phyloP scores from a whole-genome alignment of 2,888 invertebrate genomes.

The Melinopterus prodromus region DNA sequence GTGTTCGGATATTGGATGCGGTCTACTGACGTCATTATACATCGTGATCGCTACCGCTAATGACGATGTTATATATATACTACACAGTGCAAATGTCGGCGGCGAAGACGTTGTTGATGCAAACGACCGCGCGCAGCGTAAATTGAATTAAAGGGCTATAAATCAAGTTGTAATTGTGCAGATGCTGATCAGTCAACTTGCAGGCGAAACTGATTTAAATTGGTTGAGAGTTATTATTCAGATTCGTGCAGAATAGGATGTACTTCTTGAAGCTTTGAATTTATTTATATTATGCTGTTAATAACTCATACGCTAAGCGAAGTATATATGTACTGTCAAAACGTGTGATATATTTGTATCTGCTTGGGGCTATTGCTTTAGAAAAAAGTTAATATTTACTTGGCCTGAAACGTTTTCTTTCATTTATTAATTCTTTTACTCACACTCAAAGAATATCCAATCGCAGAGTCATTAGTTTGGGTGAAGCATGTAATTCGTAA shows the following conservation, averaged over 20 bases:
- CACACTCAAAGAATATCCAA: too few relatives aligned
- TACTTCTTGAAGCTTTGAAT: background rate
- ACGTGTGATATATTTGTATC: too few relatives aligned
- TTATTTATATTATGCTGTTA: background rate
- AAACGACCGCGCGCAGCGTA: background rate
- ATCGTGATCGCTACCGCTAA: background rate
- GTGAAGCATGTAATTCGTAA: too few relatives aligned
- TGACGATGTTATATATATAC: background rate
- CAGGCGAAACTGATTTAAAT: background rate
- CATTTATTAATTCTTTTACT: too few relatives aligned
- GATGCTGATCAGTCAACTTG: background rate
- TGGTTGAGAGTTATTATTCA: background rate
- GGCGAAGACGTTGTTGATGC: background rate
- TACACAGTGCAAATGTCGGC: background rate
- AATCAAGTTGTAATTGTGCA: background rate
- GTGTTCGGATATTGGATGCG: conserved; percentile 7
- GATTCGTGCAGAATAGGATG: background rate
- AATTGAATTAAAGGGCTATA: background rate
- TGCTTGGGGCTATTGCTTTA: too few relatives aligned
- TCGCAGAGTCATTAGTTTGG: too few relatives aligned
- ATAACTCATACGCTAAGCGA: too few relatives aligned
- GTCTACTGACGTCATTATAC: background rate
- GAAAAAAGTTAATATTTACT: too few relatives aligned
- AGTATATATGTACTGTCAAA: too few relatives aligned
- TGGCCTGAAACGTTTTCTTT: too few relatives aligned